Conservation (phyloP, 2,113 vertebrate genomes). For the Ariopsis seemanni region DNA sequence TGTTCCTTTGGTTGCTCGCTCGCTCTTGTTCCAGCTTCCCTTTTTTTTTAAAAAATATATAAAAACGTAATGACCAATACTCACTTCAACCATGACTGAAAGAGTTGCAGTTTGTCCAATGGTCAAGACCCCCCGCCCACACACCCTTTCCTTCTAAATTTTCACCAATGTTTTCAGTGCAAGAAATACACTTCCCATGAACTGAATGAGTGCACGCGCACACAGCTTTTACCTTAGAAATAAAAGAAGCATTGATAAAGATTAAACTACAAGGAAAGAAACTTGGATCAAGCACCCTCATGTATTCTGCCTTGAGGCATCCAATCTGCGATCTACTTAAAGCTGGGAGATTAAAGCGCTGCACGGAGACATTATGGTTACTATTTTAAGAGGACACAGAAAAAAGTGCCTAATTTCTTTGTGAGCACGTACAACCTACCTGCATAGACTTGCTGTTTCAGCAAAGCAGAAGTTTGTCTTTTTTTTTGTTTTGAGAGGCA, state of each 20-base stretch:
- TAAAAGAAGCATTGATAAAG: not conserved
- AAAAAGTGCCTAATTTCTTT: constrained; percentile 49
- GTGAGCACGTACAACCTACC: constrained; percentile 46
- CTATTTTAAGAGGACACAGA: constrained; percentile 10
- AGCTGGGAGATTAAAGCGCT: not conserved
- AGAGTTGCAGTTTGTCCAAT: not conserved
- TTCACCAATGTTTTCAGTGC: not conserved
- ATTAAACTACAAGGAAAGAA: not conserved
- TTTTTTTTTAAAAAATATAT: not conserved
- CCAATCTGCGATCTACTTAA: not conserved
- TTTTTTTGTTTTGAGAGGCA: constrained; percentile 8
- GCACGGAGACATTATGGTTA: constrained; percentile 7
- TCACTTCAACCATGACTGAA: not conserved
- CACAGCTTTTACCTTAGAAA: not conserved
- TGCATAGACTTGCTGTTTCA: constrained; percentile 50
- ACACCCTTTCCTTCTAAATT: not conserved
- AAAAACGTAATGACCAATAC: not conserved
- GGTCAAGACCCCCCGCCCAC: too few species aligned
- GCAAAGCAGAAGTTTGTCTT: constrained; percentile 48
- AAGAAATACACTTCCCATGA: not conserved
- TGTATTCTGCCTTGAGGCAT: constrained; percentile 20
- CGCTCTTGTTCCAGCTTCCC: not conserved
- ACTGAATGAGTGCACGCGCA: not conserved
- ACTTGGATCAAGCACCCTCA: constrained; percentile 8
- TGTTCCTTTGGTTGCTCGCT: constrained; percentile 38